Base-by-base conservation (phyloP, 2,797 vertebrate species). In the Oreochromis mossambicus region DNA sequence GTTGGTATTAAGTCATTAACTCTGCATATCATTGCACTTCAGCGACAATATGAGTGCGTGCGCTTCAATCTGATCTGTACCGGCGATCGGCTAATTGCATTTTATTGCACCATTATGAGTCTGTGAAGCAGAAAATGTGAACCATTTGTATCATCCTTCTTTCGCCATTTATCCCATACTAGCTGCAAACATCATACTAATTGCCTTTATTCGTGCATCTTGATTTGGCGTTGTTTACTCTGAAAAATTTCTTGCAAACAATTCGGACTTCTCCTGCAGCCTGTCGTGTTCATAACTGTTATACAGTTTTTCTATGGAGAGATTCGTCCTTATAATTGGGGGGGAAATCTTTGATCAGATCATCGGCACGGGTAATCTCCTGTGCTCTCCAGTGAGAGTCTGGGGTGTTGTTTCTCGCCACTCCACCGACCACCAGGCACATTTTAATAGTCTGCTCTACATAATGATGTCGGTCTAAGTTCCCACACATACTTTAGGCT, bases 371-470 rank as follows among this genome's bases (percentile, higher is more conserved):
- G 83, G 83, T 87, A 89, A 87, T 92, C 82, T 87, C 55, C 77
- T 68, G 83, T 77, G 77, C 75, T 88, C 86, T 82, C 56, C 81
- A 61, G 61, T 77, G 77, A 84, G 90, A 89, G 93, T 92, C 93
- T 89, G 89, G 93, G 92, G 90, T 93, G 94, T 93, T 94, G 92
- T 93, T 94, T 93, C 90, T 91, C 83, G 75, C 77, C 88, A 86
- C 90, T 92, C 85, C 86, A 82, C 77, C 90, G 90, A 92, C 90
- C 92, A 93, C 87, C 89, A 88, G 91, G 88, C 92, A 92, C 87
- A 92, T 94, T 94, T 88, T 91, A 92, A 93, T 93, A 92, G 92
- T 88, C 89, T 92, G 91, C 83, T 88, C 84, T 75, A 83, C 83
- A 88, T 82, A 87, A 89, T 77, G 82, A 87, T 91, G 85, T 83